Percentiles rank a stretch among this genome's conserved stretches.
phyloP scores from a whole-genome alignment of 2,113 vertebrate genomes.

The Atractosteus spatula region DNA sequence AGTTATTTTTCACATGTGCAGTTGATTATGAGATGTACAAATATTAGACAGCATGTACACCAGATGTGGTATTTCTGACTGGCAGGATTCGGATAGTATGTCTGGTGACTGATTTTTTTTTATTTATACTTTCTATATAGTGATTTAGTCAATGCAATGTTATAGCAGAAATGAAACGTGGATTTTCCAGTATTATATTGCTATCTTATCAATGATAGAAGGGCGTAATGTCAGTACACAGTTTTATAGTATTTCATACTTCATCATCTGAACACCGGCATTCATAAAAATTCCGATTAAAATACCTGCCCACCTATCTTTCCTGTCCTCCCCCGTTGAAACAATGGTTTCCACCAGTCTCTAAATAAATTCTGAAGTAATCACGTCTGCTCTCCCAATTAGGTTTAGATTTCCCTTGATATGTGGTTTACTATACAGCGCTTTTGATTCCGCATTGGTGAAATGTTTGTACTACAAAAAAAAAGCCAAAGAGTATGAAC shows the following conservation, averaged over 20 bases:
- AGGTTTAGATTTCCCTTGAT: slow-evolving; percentile 50
- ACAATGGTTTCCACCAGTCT: slow-evolving; percentile 37
- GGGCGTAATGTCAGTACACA: neutral
- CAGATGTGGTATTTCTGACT: too few relatives aligned
- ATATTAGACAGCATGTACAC: too few relatives aligned
- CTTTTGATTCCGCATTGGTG: slow-evolving; percentile 7
- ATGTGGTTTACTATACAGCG: slow-evolving; percentile 22
- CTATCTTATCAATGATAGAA: too few relatives aligned
- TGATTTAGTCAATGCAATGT: neutral
- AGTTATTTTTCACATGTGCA: neutral
- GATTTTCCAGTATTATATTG: too few relatives aligned
- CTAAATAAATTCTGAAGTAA: slow-evolving; percentile 78
- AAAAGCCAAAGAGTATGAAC: neutral
- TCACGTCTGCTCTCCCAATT: slow-evolving; percentile 59
- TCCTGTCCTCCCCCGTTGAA: neutral
- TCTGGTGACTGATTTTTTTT: too few relatives aligned
- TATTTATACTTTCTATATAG: too few relatives aligned
- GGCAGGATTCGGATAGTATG: too few relatives aligned
- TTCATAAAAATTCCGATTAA: neutral
- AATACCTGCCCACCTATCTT: slow-evolving; percentile 1
- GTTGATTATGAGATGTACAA: too few relatives aligned
- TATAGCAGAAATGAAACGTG: too few relatives aligned
- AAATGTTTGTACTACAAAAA: slow-evolving; percentile 4
- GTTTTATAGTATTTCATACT: neutral
- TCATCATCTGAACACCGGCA: too few relatives aligned